Percentiles rank a stretch among this genome's conserved stretches.
These are phyloP conservation scores for Prinia subflava DNA, from an alignment of 2,113 vertebrate genomes.

Conservation along the genomic window DNA sequence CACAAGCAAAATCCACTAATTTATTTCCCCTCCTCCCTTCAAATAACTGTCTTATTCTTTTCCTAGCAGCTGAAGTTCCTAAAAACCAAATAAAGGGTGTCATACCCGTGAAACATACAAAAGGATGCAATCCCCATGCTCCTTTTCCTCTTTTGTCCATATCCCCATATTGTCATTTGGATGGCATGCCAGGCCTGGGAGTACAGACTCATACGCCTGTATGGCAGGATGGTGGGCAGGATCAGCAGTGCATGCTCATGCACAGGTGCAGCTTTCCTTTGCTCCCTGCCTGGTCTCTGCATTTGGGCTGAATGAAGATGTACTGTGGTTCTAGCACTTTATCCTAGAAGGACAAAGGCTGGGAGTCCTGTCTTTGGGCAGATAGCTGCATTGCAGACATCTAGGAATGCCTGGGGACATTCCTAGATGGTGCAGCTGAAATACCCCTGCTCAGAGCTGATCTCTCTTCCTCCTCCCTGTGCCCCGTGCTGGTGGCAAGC, in stretches of 20 bases:
- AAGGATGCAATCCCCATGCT: neutral
- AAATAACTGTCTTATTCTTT: neutral
- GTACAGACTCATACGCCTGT: no score
- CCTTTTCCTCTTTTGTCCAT: neutral
- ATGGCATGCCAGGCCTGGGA: neutral
- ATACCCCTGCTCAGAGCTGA: neutral
- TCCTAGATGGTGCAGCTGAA: neutral
- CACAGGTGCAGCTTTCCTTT: neutral
- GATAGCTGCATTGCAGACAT: neutral
- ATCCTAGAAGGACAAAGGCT: neutral
- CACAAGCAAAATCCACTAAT: neutral
- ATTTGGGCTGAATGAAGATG: neutral
- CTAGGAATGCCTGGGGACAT: neutral
- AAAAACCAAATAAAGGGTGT: neutral
- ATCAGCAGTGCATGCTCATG: neutral
- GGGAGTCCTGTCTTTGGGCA: neutral
- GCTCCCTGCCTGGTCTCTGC: neutral
- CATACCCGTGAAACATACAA: neutral
- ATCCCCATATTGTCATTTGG: neutral
- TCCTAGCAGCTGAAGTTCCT: neutral
- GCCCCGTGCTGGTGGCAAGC: neutral
- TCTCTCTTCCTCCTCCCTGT: neutral
- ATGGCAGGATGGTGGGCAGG: neutral
- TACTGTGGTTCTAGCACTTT: fast-evolving
- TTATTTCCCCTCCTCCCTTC: neutral